Evolutionary conservation across 2,113 vertebrate species (phyloP), one percentile per base, ranked within the genome.

Genomic region (Oncorhynchus gorbuscha): DNA sequence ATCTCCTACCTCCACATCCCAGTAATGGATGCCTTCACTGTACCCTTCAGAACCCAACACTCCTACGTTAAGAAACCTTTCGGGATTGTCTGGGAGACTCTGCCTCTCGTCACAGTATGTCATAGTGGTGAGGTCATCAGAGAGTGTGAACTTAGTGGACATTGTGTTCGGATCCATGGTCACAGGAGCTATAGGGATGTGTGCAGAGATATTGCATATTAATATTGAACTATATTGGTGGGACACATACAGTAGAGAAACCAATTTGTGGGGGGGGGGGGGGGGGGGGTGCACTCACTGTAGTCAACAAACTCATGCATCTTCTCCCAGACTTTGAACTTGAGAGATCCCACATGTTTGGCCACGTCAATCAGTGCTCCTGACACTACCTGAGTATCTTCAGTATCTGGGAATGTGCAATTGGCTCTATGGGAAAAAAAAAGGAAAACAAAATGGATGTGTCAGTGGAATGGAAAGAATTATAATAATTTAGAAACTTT

Each of bases 91-190:
- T 68, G 66, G 66, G 13, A 16, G 30, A 32, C 4, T 18, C 66
- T 35, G 66, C 26, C 1, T 68, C 66, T 32, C 3, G 1, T 20
- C 30, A 35, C 66, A 18, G 28, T 68, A 68, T 68, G 28, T 68
- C 66, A 68, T 14, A 68, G 13, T 68, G 13, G 26, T 32, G 28
- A 68, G 66, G 66, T 68, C 64, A 30, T 66, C 66, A 68, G 28
- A 18, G 30, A 68, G 11, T 30, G 28, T 20, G 13, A 68, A 24
- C 26, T 32, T 68, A 16, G 13, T 32, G 66, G 14, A 68, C 14
- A 68, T 16, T 35, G 66, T 68, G 66, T 68, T 68, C 3, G 30
- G 66, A 68, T 68, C 28, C 66, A 68, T 32, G 26, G 66, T 68
- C 24, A 68, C 66, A 14, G 66, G 30, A 7, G 12, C 66, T 68